Conservation (phyloP, 2,888 invertebrate species). For the Octonoba sinensis region DNA sequence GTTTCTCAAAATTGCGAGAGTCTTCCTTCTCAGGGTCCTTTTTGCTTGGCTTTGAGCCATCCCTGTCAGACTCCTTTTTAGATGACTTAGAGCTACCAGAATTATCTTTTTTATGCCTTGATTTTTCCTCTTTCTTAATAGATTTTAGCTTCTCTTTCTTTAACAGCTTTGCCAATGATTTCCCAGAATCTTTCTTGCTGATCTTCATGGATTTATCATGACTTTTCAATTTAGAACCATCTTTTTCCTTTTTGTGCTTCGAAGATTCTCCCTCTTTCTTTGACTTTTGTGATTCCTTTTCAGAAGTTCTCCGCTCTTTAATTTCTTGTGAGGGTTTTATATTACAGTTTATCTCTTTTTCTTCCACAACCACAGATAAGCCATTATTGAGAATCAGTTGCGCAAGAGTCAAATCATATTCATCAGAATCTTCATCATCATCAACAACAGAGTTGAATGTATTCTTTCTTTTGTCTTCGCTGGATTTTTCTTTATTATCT, state of each 20-base stretch:
- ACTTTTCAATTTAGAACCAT: slow-evolving; percentile 33
- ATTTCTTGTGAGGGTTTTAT: too few relatives aligned
- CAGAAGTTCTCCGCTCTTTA: not conserved
- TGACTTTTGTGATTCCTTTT: slow-evolving; percentile 33
- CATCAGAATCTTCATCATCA: too few relatives aligned
- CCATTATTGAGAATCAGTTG: too few relatives aligned
- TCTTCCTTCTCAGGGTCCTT: slow-evolving; percentile 44
- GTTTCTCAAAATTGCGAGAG: slow-evolving; percentile 26
- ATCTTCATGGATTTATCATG: slow-evolving; percentile 45
- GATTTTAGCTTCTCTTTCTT: slow-evolving; percentile 25
- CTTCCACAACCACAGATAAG: too few relatives aligned
- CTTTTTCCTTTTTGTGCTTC: slow-evolving; percentile 54
- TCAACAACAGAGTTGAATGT: too few relatives aligned
- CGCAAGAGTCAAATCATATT: too few relatives aligned
- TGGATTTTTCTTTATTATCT: too few relatives aligned
- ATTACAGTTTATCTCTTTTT: too few relatives aligned
- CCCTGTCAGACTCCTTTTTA: slow-evolving; percentile 50
- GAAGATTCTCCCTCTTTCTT: slow-evolving; percentile 49
- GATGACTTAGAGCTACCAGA: slow-evolving; percentile 55
- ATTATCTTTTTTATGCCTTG: slow-evolving; percentile 46
- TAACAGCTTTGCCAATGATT: slow-evolving; percentile 43
- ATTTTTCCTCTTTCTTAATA: slow-evolving; percentile 50
- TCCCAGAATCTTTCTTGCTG: slow-evolving; percentile 48
- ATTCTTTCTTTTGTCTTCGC: too few relatives aligned
- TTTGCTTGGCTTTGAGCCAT: slow-evolving; percentile 46